phyloP scores from a whole-genome alignment of 2,797 vertebrate genomes.

The Rhinogobio ventralis region DNA sequence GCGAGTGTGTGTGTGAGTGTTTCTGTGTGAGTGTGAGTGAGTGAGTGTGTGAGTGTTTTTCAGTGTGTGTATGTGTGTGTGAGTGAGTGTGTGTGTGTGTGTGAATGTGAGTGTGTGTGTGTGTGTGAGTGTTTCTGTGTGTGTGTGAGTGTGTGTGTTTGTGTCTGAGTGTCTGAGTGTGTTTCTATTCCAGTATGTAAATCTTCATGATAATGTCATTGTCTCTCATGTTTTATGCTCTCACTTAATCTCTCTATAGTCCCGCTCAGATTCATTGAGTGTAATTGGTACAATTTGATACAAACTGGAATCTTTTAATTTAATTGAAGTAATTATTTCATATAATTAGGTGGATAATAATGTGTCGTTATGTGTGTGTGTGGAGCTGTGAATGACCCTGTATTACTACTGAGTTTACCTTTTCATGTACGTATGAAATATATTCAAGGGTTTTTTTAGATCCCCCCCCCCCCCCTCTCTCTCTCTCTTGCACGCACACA shows the following conservation, averaged over 20 bases:
- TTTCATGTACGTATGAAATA: not conserved
- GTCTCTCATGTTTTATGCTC: not conserved
- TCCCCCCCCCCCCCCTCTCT: no score
- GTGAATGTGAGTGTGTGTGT: no score
- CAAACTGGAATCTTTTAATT: conserved; percentile 72
- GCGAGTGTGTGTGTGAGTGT: no score
- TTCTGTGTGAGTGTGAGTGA: no score
- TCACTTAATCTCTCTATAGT: not conserved
- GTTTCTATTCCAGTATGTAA: not conserved
- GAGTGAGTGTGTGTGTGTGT: no score
- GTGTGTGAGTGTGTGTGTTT: no score
- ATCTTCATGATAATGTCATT: not conserved
- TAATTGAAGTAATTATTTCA: conserved; percentile 75
- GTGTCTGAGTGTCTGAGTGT: no score
- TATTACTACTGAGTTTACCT: not conserved
- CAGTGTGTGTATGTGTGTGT: no score
- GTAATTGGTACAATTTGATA: conserved; percentile 77
- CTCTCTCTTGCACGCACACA: conserved; percentile 43
- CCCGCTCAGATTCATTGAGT: conserved; percentile 70
- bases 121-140: no score
- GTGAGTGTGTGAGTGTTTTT: no score
- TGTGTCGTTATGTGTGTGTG: conserved; percentile 63
- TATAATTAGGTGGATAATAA: conserved; percentile 74
- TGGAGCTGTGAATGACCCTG: not conserved
- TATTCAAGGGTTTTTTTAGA: not conserved